phyloP scores from a whole-genome alignment of 2,797 vertebrate genomes.

The Psittacula derbiana region DNA sequence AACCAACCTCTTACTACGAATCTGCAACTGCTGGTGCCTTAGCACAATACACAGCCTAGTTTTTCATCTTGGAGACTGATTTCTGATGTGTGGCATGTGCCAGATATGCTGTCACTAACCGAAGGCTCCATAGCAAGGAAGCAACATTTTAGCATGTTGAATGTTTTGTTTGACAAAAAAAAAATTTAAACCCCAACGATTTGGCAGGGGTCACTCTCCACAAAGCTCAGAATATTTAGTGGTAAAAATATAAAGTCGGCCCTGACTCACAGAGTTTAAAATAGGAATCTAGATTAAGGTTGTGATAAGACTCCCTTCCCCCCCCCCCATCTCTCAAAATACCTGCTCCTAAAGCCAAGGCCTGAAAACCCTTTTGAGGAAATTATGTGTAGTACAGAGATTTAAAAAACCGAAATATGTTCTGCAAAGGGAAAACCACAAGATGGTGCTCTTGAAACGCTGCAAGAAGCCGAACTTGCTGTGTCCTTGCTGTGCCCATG shows the following conservation, averaged over 20 bases:
- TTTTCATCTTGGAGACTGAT: background rate
- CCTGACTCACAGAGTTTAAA: background rate
- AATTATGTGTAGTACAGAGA: background rate
- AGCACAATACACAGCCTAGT: background rate
- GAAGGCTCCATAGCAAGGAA: background rate
- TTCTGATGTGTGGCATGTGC: background rate
- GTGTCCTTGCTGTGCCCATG: accelerated
- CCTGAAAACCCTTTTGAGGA: background rate
- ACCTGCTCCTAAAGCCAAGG: background rate
- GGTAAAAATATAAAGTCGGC: background rate
- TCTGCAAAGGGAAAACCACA: slow-evolving; percentile 32
- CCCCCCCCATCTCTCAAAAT: background rate
- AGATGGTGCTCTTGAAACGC: slow-evolving; percentile 70
- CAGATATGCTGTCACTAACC: background rate
- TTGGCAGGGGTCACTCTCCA: background rate
- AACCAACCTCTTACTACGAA: background rate
- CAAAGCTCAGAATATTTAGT: background rate
- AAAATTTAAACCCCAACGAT: background rate
- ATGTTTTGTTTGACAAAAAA: background rate
- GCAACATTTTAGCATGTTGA: background rate
- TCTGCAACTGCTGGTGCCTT: background rate
- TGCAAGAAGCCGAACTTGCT: accelerated
- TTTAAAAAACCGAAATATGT: background rate
- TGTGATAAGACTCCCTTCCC: background rate
- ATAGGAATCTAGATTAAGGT: background rate